These are phyloP conservation scores for Agriotes lineatus DNA, from an alignment of 2,888 invertebrate genomes.

Conservation along the genomic window DNA sequence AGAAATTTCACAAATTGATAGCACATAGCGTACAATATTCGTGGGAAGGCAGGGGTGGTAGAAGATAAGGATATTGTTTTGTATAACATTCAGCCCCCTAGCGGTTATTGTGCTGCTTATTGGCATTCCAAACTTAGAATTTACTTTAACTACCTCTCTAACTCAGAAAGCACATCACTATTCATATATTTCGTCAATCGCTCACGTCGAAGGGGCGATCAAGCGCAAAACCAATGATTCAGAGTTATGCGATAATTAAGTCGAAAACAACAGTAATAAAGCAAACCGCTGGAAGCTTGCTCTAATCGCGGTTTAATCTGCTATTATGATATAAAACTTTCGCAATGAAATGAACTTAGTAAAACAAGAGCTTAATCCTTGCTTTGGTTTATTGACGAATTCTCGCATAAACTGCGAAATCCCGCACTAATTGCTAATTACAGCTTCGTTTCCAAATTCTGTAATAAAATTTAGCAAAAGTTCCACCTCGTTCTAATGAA, in stretches of 20 bases:
- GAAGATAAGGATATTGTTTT: no score
- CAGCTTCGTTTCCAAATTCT: not conserved
- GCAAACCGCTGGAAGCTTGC: constrained; percentile 1
- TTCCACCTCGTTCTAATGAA: not conserved
- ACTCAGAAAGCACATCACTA: no score
- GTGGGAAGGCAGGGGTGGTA: no score
- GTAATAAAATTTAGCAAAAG: not conserved
- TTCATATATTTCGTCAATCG: no score
- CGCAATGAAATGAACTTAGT: constrained; percentile 3
- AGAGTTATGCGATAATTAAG: constrained; percentile 6
- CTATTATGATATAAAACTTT: constrained; percentile 9
- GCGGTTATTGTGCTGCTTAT: no score
- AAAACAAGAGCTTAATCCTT: not conserved
- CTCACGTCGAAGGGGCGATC: not conserved
- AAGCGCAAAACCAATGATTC: not conserved
- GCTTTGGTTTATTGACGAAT: constrained; percentile 1
- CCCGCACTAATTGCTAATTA: not conserved
- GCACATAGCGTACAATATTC: no score
- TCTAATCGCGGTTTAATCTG: constrained; percentile 4
- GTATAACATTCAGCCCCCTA: no score
- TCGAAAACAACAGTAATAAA: constrained; percentile 1
- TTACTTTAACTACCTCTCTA: no score
- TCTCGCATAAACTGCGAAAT: not conserved
- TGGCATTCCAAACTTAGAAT: no score
- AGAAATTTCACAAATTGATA: no score